These are phyloP conservation scores for Himalopsyche kuldschensis DNA, from an alignment of 2,888 invertebrate species.

Conservation along the genomic window DNA sequence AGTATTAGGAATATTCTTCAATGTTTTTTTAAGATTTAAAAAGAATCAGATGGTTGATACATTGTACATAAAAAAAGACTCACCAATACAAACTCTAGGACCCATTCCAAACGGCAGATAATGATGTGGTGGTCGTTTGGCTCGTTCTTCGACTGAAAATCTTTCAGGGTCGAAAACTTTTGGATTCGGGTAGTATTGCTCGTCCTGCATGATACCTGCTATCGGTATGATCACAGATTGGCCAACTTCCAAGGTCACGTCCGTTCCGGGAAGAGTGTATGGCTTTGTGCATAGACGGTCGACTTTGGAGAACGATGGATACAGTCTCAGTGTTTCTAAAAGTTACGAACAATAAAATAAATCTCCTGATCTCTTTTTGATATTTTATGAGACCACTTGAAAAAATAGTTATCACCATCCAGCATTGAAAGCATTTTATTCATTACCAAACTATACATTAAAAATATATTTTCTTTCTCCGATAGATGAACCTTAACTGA, in stretches of 20 bases:
- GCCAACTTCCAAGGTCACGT: conserved; percentile 52
- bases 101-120: conserved; percentile 60
- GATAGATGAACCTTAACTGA: too few relatives aligned
- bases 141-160: conserved; percentile 58
- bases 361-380: background rate
- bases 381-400: too few relatives aligned
- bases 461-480: too few relatives aligned
- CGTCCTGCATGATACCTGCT: conserved; percentile 59
- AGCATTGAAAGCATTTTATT: too few relatives aligned
- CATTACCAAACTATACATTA: too few relatives aligned
- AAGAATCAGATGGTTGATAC: too few relatives aligned
- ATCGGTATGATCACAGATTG: conserved; percentile 53
- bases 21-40: too few relatives aligned
- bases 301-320: conserved; percentile 58
- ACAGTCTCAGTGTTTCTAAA: conserved; percentile 61
- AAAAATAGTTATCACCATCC: too few relatives aligned
- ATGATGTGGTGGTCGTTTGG: conserved; percentile 53
- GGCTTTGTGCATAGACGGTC: conserved; percentile 59
- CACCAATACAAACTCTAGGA: too few relatives aligned
- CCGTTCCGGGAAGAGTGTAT: conserved; percentile 56
- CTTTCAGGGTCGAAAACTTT: conserved; percentile 58
- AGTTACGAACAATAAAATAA: conserved; percentile 30
- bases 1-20: too few relatives aligned
- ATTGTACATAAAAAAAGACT: too few relatives aligned
- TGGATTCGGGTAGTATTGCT: conserved; percentile 60